Base-by-base conservation (phyloP, 2,113 vertebrate genomes). In the Natator depressus region DNA sequence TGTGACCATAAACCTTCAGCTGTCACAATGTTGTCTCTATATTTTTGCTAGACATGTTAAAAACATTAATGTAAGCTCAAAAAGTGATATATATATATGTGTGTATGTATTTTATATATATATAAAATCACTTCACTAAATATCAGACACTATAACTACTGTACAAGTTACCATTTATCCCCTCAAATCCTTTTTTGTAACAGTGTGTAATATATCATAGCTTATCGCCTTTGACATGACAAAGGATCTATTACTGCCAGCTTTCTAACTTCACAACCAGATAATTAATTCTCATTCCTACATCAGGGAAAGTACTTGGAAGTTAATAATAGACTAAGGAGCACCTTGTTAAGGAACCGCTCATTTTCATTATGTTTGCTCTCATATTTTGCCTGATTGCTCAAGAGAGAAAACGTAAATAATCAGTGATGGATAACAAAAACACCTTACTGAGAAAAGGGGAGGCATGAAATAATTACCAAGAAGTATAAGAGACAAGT, bases 161-260 rank as follows among this genome's bases (percentile, higher is more conserved):
- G 69, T 9, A 49, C 42, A 93, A 83, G 42, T 50, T 62, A 53
- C 47, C 25, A 38, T 11, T 90, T 69, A 57, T 82, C 51, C 22
- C 84, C 87, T 90, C 55, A 84, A 89, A 92, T 50, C 76, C n/a
- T 96, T 82, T 90, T 82, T 90, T 78, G 57, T 51, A 95, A 80
- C 80, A 87, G 46, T 8, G 19, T 82, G 79, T 54, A 94, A 87
- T 96, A 79, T 29, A 94, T 94, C 92, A 95, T n/a, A 84, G 81
- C 65, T 95, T 93, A 93, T 62, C 11, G 0, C 88, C 87, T 94
- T 78, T 91, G 91, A 85, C 92, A 80, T 27, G 80, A 96, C 93
- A 96, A 96, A 96, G 90, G 69, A 87, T 84, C 95, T 95, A 82
- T 88, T 80, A 79, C 54, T 89, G 85, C 92, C 89, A 94, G 80